Conservation (phyloP, 2,797 vertebrate genomes). For the Micromesistius poutassou region DNA sequence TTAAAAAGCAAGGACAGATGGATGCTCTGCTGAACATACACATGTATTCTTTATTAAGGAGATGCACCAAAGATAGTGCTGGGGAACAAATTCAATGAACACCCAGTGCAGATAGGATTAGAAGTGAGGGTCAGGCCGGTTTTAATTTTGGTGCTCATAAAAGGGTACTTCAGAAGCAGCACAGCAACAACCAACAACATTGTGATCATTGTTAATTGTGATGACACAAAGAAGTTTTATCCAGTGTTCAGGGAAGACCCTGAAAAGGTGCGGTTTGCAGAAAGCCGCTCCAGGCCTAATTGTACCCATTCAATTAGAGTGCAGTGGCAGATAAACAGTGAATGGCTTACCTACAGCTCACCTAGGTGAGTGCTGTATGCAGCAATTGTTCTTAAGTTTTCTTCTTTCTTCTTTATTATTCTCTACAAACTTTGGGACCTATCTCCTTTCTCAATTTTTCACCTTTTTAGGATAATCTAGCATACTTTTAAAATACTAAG, state of each 20-base stretch:
- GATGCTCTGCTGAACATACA: not conserved
- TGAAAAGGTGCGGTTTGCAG: not conserved
- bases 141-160: too few species aligned
- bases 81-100: not conserved
- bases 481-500: too few species aligned
- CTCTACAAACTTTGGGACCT: too few species aligned
- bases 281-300: not conserved
- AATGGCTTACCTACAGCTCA: not conserved
- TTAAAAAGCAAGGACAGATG: not conserved
- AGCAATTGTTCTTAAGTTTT: too few species aligned
- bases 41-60: not conserved
- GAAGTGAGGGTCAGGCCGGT: too few species aligned
- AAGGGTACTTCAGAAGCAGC: not conserved
- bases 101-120: not conserved
- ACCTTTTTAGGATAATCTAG: too few species aligned
- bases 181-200: not conserved
- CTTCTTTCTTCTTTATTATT: too few species aligned
- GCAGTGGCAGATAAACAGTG: not conserved
- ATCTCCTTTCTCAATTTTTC: too few species aligned
- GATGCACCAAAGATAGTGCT: not conserved
- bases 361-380: too few species aligned
- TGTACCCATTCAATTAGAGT: not conserved
- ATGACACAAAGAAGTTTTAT: not conserved
- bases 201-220: not conserved
- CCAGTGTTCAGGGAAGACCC: not conserved